These are phyloP conservation scores for Fistularia commersonii DNA, from an alignment of 2,797 vertebrate species.

Conservation along the genomic window DNA sequence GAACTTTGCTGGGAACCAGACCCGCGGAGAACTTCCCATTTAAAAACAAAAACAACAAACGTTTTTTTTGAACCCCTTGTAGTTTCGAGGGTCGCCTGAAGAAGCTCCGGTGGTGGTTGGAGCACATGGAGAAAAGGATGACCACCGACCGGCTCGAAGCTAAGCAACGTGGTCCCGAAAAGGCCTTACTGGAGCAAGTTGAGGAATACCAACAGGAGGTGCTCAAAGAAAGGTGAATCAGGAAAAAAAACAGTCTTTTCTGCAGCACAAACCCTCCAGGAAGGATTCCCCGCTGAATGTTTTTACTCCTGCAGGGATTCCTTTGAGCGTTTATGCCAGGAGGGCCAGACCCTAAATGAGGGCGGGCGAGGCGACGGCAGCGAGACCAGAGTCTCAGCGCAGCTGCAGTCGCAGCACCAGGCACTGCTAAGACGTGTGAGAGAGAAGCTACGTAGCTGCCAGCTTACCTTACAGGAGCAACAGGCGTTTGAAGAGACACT, in stretches of 20 bases:
- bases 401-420: slow-evolving; percentile 87
- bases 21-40: fast-evolving
- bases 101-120: slow-evolving; percentile 87
- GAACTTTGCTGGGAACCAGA: not conserved
- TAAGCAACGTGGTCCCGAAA: slow-evolving; percentile 82
- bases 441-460: slow-evolving; percentile 82
- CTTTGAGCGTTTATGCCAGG: slow-evolving; percentile 87
- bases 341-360: slow-evolving; percentile 85
- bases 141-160: slow-evolving; percentile 83
- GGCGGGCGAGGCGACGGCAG: slow-evolving; percentile 82
- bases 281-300: not conserved
- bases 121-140: slow-evolving; percentile 86
- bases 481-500: slow-evolving; percentile 88
- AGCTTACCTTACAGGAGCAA: slow-evolving; percentile 91
- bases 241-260: not conserved
- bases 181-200: slow-evolving; percentile 84
- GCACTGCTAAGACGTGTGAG: slow-evolving; percentile 79
- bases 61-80: slow-evolving; percentile 38
- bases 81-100: slow-evolving; percentile 90
- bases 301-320: slow-evolving; percentile 77
- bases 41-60: not conserved
- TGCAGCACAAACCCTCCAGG: too few relatives aligned
- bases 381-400: slow-evolving; percentile 83
- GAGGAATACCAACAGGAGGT: slow-evolving; percentile 90
- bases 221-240: slow-evolving; percentile 83